These are phyloP conservation scores for Sinotaia quadrata DNA, from an alignment of 2,888 invertebrate species.

Conservation along the genomic window DNA sequence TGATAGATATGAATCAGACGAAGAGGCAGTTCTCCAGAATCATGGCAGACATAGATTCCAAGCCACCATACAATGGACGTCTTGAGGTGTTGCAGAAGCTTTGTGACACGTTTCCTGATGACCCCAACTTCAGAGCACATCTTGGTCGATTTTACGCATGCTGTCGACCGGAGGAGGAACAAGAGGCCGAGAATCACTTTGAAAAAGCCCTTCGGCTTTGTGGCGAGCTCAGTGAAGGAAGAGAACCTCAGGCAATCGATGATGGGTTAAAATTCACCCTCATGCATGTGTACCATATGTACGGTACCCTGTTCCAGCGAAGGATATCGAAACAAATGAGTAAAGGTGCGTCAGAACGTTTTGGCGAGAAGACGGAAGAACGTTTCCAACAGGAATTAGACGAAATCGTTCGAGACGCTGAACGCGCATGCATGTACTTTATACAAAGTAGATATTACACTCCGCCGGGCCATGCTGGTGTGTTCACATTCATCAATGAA, in stretches of 20 bases:
- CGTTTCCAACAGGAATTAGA: conserved; percentile 15
- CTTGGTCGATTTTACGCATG: conserved; percentile 45
- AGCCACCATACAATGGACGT: conserved; percentile 43
- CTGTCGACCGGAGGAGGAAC: conserved; percentile 43
- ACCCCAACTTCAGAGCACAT: conserved; percentile 45
- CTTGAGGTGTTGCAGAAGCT: conserved; percentile 40
- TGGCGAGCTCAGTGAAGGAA: conserved; percentile 7
- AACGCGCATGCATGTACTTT: conserved; percentile 42
- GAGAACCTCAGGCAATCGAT: neutral
- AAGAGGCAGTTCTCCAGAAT: conserved; percentile 38
- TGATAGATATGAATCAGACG: conserved; percentile 35
- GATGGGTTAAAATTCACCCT: conserved; percentile 38
- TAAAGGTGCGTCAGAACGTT: neutral
- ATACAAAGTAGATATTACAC: conserved; percentile 41
- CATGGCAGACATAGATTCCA: conserved; percentile 41
- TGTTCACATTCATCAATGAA: conserved; percentile 42
- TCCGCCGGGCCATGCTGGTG: conserved; percentile 32
- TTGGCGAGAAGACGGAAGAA: too few relatives aligned
- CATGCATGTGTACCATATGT: conserved; percentile 52
- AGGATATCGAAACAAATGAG: conserved; percentile 30
- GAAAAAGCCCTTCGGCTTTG: conserved; percentile 38
- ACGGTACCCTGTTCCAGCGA: conserved; percentile 43
- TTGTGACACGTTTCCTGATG: conserved; percentile 42
- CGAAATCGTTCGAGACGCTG: conserved; percentile 35
- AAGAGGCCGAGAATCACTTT: conserved; percentile 42